Conservation (phyloP, 2,113 vertebrate species). For the Corythornis vintsioides region DNA sequence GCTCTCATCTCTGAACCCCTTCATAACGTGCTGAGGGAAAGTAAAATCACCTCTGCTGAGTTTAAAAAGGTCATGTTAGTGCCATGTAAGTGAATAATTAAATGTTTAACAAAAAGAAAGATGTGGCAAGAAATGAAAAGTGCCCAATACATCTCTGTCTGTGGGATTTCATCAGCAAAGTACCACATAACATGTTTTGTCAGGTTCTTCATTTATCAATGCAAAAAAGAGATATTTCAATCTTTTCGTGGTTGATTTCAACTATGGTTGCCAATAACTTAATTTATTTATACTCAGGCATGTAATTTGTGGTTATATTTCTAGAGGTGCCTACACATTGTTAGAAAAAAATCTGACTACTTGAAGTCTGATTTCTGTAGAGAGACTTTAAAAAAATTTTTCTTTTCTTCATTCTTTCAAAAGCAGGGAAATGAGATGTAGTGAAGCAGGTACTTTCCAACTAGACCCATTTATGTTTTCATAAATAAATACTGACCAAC, state of each 20-base stretch:
- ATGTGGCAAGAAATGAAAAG: neutral
- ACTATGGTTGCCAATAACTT: neutral
- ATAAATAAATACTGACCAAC: neutral
- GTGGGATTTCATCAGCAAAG: neutral
- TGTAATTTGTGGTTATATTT: neutral
- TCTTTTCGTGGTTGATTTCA: neutral
- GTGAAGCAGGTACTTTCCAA: neutral
- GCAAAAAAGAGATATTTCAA: neutral
- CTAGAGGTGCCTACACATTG: neutral
- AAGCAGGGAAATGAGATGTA: neutral
- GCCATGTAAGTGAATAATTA: conserved; percentile 13
- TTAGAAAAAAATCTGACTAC: neutral
- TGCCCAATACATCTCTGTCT: neutral
- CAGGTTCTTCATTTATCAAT: neutral
- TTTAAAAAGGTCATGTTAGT: conserved; percentile 71
- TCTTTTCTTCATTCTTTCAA: neutral
- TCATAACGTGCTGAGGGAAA: neutral
- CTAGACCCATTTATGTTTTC: neutral
- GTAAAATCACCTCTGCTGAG: conserved; percentile 50
- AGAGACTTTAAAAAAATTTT: neutral
- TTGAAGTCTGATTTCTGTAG: neutral
- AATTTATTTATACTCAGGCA: neutral
- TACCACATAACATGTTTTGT: neutral
- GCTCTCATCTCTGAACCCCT: conserved; percentile 57
- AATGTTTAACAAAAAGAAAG: neutral